Evolutionary conservation across 2,797 vertebrate species (phyloP), one percentile per base, ranked within the genome.

Genomic region (Pangasius sanitwongsei): DNA sequence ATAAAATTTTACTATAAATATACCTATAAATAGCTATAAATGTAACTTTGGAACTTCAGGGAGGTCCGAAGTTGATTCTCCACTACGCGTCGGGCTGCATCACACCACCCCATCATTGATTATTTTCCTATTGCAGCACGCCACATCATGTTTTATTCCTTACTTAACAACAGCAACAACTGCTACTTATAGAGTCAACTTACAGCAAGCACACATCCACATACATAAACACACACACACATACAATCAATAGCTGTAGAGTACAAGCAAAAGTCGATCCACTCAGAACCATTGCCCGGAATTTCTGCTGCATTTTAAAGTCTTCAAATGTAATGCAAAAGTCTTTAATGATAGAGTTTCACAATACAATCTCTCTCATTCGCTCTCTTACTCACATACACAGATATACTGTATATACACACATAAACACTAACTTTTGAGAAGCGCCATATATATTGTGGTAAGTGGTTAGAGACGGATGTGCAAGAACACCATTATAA

Each of bases 401-500:
- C 13, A 48, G 12, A 65, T 61, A 41, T 13, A 61, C 0, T 23
- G 18, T 63, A 63, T 63, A 63, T 63, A 88, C 37, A 74, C 83
- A 80, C 34, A 53, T 37, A 78, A 16, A 28, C 61, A 69, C 48
- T 59, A n/a, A 80, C 50, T 23, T 83, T 69, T 83, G 85, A 67
- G 74, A 92, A 77, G 87, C 83, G 88, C n/a, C n/a, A 53, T 88
- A 89, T 90, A 93, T 92, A 44, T 84, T 89, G 91, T 94, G 93
- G 93, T 70, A 86, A 37, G 93, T 94, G 94, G 92, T 90, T 94
- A 94, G 89, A 91, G 92, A 93, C 90, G 83, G 81, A 86, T 81
- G 50, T 89, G 81, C 90, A 61, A 59, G 31, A 93, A 93, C 31
- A 1, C 1, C 37, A 75, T 50, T 23, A 78, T 87, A 89, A 63